phyloP scores from a whole-genome alignment of 2,113 vertebrate species.

The Lasiurus borealis region DNA sequence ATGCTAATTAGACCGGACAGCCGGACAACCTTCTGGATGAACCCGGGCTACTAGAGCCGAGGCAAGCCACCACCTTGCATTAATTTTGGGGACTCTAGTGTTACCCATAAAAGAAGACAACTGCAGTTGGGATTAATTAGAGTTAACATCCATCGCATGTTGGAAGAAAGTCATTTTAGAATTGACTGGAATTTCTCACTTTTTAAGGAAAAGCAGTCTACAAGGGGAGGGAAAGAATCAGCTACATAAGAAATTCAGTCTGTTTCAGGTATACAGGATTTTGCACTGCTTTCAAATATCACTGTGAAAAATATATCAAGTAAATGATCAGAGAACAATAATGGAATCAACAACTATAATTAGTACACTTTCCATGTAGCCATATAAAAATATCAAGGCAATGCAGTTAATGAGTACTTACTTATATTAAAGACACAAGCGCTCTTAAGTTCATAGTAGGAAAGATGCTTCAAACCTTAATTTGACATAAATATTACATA shows the following conservation, averaged over 20 bases:
- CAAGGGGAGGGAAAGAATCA: not conserved
- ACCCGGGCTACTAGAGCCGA: too few species aligned
- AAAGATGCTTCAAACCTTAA: not conserved
- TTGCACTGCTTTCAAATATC: not conserved
- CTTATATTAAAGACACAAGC: not conserved
- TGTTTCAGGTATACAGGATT: not conserved
- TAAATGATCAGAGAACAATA: not conserved
- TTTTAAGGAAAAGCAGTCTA: not conserved
- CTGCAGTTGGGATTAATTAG: slow-evolving; percentile 20
- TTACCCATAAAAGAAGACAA: slow-evolving; percentile 25
- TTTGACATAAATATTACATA: not conserved
- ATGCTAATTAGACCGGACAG: too few species aligned
- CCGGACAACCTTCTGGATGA: accelerated
- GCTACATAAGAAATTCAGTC: not conserved
- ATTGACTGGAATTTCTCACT: not conserved
- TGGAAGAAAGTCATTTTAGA: slow-evolving; percentile 27
- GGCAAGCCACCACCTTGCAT: too few species aligned
- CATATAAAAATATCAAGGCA: not conserved
- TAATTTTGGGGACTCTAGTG: too few species aligned
- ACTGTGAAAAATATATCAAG: not conserved
- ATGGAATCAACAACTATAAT: not conserved
- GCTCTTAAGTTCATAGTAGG: not conserved
- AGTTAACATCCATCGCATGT: not conserved
- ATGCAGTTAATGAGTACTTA: not conserved
- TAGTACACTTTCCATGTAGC: not conserved